A percentile compares a stretch with the other conserved stretches of the same genome.
Evolutionary conservation across 2,797 vertebrate genomes (phyloP).

Genomic region (Sebastes miniatus): DNA sequence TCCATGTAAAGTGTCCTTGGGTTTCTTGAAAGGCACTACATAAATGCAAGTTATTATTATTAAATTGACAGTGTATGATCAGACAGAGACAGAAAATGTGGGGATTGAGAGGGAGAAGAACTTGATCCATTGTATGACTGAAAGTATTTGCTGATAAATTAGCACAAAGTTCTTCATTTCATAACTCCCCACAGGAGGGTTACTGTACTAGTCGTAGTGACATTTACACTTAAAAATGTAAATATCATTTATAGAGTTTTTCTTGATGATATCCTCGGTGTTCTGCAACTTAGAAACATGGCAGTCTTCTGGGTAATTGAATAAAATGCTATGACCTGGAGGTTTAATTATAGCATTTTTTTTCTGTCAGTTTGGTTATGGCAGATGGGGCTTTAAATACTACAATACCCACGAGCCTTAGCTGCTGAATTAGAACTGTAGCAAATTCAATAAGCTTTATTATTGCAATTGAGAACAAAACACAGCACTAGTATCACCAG

Average conservation of each 20-base stretch:
- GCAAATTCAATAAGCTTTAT: neutral
- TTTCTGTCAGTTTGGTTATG: neutral
- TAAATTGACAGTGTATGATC: neutral
- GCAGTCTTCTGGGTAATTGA: too few species aligned
- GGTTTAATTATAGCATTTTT: neutral
- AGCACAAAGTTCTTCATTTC: neutral
- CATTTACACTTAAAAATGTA: neutral
- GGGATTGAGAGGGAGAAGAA: neutral
- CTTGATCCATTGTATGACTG: neutral
- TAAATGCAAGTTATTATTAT: neutral
- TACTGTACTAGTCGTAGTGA: neutral
- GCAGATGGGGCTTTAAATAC: neutral
- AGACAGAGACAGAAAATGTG: neutral
- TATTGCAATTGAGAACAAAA: neutral
- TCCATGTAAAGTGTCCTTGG: too few species aligned
- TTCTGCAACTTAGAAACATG: too few species aligned
- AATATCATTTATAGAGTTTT: too few species aligned
- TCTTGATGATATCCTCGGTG: too few species aligned
- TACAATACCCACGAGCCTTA: neutral
- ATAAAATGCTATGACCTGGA: too few species aligned
- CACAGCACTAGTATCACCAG: neutral
- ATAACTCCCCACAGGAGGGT: neutral
- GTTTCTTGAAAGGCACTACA: too few species aligned
- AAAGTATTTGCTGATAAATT: neutral
- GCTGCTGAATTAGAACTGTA: neutral